Percentiles rank a stretch among this genome's conserved stretches.
These are phyloP conservation scores for Poecilia wingei DNA, from an alignment of 2,797 vertebrate species.

Conservation along the genomic window DNA sequence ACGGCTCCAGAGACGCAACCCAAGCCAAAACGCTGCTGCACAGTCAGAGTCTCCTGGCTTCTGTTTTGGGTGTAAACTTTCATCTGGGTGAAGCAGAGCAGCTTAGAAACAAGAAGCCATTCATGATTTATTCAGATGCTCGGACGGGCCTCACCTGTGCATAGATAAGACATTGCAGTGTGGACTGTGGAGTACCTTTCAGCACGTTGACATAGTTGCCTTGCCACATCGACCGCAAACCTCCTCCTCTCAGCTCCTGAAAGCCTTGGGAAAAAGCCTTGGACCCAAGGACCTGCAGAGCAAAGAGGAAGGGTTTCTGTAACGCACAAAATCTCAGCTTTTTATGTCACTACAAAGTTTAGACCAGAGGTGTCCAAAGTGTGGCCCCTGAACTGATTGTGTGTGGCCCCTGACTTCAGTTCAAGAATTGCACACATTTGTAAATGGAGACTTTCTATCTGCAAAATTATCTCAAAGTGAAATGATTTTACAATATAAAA, in stretches of 20 bases:
- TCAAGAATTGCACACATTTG: no score
- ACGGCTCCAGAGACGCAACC: constrained; percentile 81
- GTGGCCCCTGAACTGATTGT: no score
- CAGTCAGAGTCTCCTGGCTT: constrained; percentile 69
- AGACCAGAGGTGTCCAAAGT: no score
- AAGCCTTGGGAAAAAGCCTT: constrained; percentile 75
- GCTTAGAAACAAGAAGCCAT: constrained; percentile 7
- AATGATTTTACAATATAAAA: no score
- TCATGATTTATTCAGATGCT: constrained; percentile 15
- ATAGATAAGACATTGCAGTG: constrained; percentile 82
- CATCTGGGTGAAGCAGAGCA: constrained; percentile 66
- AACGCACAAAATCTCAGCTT: neutral
- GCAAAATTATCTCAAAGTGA: no score
- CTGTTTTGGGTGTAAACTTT: constrained; percentile 67
- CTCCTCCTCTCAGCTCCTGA: constrained; percentile 68
- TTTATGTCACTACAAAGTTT: neutral
- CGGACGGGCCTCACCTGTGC: constrained; percentile 64
- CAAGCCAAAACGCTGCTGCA: constrained; percentile 79
- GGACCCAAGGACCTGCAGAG: constrained; percentile 75
- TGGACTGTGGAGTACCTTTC: constrained; percentile 83
- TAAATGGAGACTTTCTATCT: no score
- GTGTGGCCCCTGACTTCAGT: no score
- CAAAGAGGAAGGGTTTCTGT: neutral
- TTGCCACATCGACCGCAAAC: constrained; percentile 81
- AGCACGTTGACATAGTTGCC: constrained; percentile 81